A percentile compares a stretch with the other conserved stretches of the same genome.
Conservation (phyloP, 2,888 invertebrate species). For the Sepioteuthis lessoniana region DNA sequence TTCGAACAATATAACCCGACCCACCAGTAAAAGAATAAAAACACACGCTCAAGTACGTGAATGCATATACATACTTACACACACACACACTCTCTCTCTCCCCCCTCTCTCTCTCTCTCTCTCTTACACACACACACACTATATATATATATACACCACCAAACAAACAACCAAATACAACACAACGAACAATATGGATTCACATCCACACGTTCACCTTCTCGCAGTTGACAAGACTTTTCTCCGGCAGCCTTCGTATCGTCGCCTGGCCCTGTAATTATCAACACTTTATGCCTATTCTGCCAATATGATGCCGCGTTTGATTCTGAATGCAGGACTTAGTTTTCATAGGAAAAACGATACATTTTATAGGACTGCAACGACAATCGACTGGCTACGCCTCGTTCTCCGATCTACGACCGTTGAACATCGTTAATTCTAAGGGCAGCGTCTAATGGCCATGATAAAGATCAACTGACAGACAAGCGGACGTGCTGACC, state of each 20-base stretch:
- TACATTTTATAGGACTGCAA: slow-evolving; percentile 33
- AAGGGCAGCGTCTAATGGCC: slow-evolving; percentile 8
- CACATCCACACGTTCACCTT: background rate
- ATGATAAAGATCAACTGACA: slow-evolving; percentile 23
- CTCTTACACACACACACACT: background rate
- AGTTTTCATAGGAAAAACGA: slow-evolving; percentile 8
- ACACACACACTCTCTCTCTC: too few relatives aligned
- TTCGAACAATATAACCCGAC: background rate
- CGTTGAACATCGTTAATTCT: slow-evolving; percentile 23
- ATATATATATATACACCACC: background rate
- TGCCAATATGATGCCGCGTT: slow-evolving; percentile 23
- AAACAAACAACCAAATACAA: background rate
- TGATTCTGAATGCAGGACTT: slow-evolving; percentile 33
- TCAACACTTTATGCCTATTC: slow-evolving; percentile 33
- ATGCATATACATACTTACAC: background rate
- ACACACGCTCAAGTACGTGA: background rate
- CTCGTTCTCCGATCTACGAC: slow-evolving; percentile 33
- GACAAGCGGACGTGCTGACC: slow-evolving; percentile 1
- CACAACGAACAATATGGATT: background rate
- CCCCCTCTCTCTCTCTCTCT: too few relatives aligned
- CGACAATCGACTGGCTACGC: slow-evolving; percentile 33
- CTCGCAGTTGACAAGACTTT: background rate
- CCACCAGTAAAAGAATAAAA: background rate
- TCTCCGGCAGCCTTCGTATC: background rate
- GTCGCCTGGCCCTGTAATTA: slow-evolving; percentile 33